Evolutionary conservation across 2,888 invertebrate genomes (phyloP), one percentile per base, ranked within the genome.

Genomic region (Nesidiocoris tenuis): DNA sequence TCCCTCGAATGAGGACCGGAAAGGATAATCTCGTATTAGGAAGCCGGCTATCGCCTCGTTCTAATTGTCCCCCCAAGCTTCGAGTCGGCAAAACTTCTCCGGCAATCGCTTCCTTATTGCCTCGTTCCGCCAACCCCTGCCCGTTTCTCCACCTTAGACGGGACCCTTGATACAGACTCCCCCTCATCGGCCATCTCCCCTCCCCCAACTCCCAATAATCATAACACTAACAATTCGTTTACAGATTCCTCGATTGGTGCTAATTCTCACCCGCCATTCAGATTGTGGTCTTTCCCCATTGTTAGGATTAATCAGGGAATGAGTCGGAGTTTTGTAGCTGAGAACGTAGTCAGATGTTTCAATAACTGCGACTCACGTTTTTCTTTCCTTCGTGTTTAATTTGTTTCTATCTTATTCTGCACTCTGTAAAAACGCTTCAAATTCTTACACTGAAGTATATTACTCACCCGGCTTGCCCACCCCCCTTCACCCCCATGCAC

Each of bases 21-120:
- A 74, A 74, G 74, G 74, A 74, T 74, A 75, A 75, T 67, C 75
- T 75, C 61, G 75, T 61, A 75, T 75, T 75, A 75, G 75, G 75
- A 75, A 75, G 67, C 67, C 55, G 66, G 67, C 67, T 24, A 75
- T 75, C 75, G 67, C 56, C 72, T 39, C 57, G 23, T 39, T 54
- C 75, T 75, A 75, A 75, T 75, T 75, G 75, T 75, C 75, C 57
- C 18, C 12, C 39, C 39, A 39, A 61, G 21, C 22, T 61, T 61
- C 67, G 24, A 75, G 39, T 75, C 56, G 67, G 75, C 75, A 67
- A 75, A 75, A 75, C 75, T 75, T 67, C 63, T 67, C 56, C 67
- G 67, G 39, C 39, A 67, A 67, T 67, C 55, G 67, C 67, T 67
- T 67, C 67, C 67, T 67, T 67, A 67, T 67, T 67, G 67, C 67